phyloP scores from a whole-genome alignment of 2,888 invertebrate species.

The Oscheius onirici region DNA sequence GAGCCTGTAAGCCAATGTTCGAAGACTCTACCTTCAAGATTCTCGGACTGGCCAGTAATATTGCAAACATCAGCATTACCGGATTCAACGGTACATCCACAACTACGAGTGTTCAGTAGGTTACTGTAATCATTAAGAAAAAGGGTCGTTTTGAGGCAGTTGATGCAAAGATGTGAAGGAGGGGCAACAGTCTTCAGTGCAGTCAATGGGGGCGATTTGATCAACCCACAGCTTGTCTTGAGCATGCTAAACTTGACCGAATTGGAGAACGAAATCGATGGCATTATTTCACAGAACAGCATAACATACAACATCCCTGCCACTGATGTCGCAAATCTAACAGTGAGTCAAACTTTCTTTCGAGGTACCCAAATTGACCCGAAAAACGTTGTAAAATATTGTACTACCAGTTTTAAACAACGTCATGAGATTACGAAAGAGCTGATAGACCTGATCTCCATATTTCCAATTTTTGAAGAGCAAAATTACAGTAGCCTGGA shows the following conservation, averaged over 20 bases:
- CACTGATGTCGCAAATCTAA: neutral
- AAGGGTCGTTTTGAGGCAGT: neutral
- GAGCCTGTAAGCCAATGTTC: conserved; percentile 47
- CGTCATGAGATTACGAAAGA: no score
- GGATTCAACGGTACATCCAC: conserved; percentile 15
- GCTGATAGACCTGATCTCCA: no score
- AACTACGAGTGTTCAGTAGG: conserved; percentile 35
- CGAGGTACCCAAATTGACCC: no score
- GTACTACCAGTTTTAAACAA: no score
- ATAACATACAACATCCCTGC: neutral
- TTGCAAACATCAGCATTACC: conserved; percentile 28
- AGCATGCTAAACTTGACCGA: conserved; percentile 30
- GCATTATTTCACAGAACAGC: conserved; percentile 1
- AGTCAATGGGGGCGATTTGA: conserved; percentile 8
- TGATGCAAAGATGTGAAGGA: conserved; percentile 8
- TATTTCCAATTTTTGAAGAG: no score
- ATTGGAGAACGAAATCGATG: conserved; percentile 26
- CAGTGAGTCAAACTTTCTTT: neutral
- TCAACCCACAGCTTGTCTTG: neutral
- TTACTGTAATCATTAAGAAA: neutral
- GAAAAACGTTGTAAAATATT: no score
- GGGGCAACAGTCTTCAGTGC: conserved; percentile 24
- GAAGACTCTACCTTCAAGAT: conserved; percentile 37
- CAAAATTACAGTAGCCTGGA: no score
- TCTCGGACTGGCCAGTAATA: conserved; percentile 38